Evolutionary conservation across 1,140 invertebrate species (phyloP), one percentile per base, ranked within the genome.

Genomic region (Bombus haemorrhoidalis): DNA sequence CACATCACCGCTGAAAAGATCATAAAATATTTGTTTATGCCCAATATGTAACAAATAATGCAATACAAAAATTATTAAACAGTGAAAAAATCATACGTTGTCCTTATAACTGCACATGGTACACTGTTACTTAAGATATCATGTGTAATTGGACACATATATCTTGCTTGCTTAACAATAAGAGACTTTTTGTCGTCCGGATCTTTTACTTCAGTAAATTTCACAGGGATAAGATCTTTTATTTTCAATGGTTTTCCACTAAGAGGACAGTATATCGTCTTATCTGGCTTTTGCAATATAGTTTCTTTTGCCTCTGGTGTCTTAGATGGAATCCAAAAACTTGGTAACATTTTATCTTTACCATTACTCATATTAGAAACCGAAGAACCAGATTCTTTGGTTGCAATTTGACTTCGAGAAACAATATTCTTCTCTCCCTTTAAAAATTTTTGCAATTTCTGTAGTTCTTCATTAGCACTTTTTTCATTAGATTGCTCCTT

Each of bases 91-190:
- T 96, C 96, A 97, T 96, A 98, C 98, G 98, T 98, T 84, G 98
- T 97, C 95, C 96, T 97, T 39, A 99, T 96, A 73, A 99, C 97
- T 83, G 98, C 99, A 95, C 98, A 99, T 13, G 98, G 98, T 8
- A 99, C 97, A 34, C 98, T 98, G 96, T 99, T 99, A 86, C 98
- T 97, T 22, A 99, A 95, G 77, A 99, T 97, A 95, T 99, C 99
- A 95, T 99, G 98, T 43, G 99, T 99, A 1, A 99, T 97, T 10
- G 99, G 98, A 95, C 99, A 99, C 96, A 99, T 99, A 94, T 99
- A 99, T 92, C 99, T 96, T 74, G 98, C 98, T 94, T 98, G 96
- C 94, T 97, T 98, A 43, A 97, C 96, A 88, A 98, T 98, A 2
- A 98, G 93, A 3, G 98, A 97, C 86, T 97, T 97, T 86, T 97